A percentile compares a stretch with the other conserved stretches of the same genome.
Conservation (phyloP, 2,888 invertebrate species). For the Thecocarcelia acutangulata region DNA sequence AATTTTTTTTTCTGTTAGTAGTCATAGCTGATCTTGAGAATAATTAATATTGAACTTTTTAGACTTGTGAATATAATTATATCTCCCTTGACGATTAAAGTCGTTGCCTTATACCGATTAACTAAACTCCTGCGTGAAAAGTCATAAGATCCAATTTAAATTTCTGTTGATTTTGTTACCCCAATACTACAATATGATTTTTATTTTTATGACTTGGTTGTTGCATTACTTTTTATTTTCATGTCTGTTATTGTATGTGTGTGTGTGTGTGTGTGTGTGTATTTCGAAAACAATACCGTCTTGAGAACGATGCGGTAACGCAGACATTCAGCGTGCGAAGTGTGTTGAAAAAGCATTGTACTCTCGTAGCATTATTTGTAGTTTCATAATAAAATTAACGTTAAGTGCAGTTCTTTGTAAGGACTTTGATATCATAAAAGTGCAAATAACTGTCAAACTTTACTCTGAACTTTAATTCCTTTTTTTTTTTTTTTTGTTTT, state of each 20-base stretch:
- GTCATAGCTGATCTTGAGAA: too few relatives aligned
- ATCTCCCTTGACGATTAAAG: too few relatives aligned
- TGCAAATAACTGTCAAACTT: slow-evolving; percentile 70
- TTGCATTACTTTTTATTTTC: neutral
- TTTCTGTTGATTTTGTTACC: too few relatives aligned
- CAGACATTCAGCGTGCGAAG: neutral
- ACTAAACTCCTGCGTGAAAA: too few relatives aligned
- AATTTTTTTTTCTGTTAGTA: too few relatives aligned
- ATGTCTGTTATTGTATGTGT: slow-evolving; percentile 6
- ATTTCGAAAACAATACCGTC: slow-evolving; percentile 15
- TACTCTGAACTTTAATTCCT: slow-evolving; percentile 65
- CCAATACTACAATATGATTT: too few relatives aligned
- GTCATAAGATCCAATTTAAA: too few relatives aligned
- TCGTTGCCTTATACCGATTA: too few relatives aligned
- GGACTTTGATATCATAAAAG: slow-evolving; percentile 68
- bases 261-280: slow-evolving; percentile 3
- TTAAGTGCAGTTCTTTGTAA: slow-evolving; percentile 69
- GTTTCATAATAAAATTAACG: slow-evolving; percentile 68
- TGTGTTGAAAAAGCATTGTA: slow-evolving; percentile 22
- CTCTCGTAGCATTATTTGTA: slow-evolving; percentile 60
- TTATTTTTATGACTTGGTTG: neutral
- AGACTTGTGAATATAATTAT: too few relatives aligned
- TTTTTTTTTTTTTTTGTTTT: too few relatives aligned
- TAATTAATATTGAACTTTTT: too few relatives aligned
- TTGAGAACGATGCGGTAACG: neutral